A percentile compares a stretch with the other conserved stretches of the same genome.
Conservation (phyloP, 92 coral and sea anemone genomes). For the Micromussa lordhowensis region DNA sequence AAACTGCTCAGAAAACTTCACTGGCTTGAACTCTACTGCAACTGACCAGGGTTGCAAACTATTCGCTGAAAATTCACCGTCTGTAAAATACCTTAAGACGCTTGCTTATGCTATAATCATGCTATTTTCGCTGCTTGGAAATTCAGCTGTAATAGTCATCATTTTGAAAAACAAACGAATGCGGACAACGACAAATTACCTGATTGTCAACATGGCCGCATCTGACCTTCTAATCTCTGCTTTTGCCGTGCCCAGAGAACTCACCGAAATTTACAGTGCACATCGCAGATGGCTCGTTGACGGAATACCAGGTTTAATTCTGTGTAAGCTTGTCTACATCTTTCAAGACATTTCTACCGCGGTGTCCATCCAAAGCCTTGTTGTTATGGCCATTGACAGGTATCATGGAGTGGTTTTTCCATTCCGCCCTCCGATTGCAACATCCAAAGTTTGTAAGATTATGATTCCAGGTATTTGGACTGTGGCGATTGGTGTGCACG, state of each 20-base stretch:
- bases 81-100: not conserved
- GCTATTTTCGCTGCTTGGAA: constrained; percentile 48
- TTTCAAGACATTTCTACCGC: not conserved
- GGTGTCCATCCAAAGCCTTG: not conserved
- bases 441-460: not conserved
- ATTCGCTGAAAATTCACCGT: not conserved
- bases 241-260: not conserved
- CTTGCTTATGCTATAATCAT: constrained; percentile 36
- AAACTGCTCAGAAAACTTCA: not conserved
- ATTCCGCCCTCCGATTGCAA: not conserved
- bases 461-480: not conserved
- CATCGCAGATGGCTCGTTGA: not conserved
- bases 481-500: not conserved
- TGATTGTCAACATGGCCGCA: not conserved
- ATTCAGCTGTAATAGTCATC: constrained; percentile 28
- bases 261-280: not conserved
- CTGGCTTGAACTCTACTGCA: not conserved
- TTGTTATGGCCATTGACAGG: not conserved
- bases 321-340: not conserved
- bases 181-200: no score
- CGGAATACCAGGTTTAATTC: not conserved
- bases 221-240: not conserved
- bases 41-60: not conserved
- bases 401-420: not conserved
- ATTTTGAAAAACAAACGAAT: constrained; percentile 9